Evolutionary conservation across 2,888 invertebrate genomes (phyloP), one percentile per base, ranked within the genome.

Genomic region (Argyresthia goedartella): DNA sequence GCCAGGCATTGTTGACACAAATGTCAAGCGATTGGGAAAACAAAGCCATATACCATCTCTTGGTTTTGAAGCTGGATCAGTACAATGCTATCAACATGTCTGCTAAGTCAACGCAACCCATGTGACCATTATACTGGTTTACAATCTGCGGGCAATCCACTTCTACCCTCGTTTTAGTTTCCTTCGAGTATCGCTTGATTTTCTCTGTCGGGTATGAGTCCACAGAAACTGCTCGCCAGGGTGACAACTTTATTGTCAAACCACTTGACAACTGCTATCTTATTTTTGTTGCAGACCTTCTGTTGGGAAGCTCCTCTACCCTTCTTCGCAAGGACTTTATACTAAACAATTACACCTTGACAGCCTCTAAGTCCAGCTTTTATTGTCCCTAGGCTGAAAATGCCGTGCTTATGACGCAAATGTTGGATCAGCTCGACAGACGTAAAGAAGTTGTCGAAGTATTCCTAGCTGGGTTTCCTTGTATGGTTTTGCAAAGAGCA

Each of bases 81-180:
- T 53, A 53, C 14, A 48, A 42, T 34, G 47, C 41, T 11, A 48
- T 25, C 11, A 47, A 14, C 47, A 50, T 48, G 41, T 52, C 47
- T n/a, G 47, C 41, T 13, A 52, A 15, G 42, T 57, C 57, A 6
- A 59, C 54, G 11, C 59, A 57, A 3, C 59, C 55, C 60, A 59
- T 59, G 46, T 59, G 55, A 39, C 52, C 53, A 52, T 61, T 61
- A 49, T 58, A 62, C n/a, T 60, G 58, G 46, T 59, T 55, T 42
- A 60, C 51, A 33, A 56, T 53, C 43, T 57, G 34, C 4, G 55
- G 56, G 51, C 56, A 56, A 13, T 39, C 3, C 14, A 55, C 53
- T 6, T 15, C 42, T 35, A 53, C 42, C 45, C 51, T 58, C 11
- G 14, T 35, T 43, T 57, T 57, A 33, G 14, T 45, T 50, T 11